phyloP scores from a whole-genome alignment of 92 coral and sea anemone species.

The Siderastrea siderea region DNA sequence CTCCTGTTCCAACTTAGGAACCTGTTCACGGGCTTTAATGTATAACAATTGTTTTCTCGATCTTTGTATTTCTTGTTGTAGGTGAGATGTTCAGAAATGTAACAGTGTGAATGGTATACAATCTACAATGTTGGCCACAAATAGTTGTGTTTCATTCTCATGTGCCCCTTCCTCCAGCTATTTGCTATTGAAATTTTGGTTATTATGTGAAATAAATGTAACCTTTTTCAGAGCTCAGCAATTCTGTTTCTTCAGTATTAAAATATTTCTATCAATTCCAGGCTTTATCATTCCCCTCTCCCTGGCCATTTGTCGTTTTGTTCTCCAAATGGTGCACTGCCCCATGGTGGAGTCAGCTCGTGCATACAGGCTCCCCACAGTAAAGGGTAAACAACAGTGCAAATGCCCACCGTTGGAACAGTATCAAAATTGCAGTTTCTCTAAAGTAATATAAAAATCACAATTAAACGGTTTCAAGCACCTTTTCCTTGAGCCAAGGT shows the following conservation, averaged over 20 bases:
- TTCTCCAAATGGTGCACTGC: not conserved
- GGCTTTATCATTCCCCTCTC: not conserved
- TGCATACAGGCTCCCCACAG: not conserved
- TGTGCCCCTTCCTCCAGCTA: not conserved
- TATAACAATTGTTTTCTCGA: no score
- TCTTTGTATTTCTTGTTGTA: not conserved
- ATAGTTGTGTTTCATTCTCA: not conserved
- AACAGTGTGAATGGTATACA: not conserved
- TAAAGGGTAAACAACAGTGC: not conserved
- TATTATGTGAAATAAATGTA: not conserved
- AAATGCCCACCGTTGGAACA: not conserved
- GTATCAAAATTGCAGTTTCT: not conserved
- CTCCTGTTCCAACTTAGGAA: not conserved
- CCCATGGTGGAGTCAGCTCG: constrained; percentile 3
- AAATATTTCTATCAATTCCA: constrained; percentile 3
- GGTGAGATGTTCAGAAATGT: not conserved
- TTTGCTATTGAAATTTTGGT: not conserved
- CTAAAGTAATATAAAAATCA: not conserved
- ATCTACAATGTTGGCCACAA: constrained; percentile 2
- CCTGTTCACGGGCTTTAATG: no score
- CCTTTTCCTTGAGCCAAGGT: not conserved
- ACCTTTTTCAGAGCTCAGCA: not conserved
- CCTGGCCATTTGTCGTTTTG: not conserved
- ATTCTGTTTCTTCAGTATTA: not conserved
- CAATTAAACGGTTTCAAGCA: not conserved